These are phyloP conservation scores for Lasioglossum oenotherae DNA, from an alignment of 2,888 invertebrate genomes.

Conservation along the genomic window DNA sequence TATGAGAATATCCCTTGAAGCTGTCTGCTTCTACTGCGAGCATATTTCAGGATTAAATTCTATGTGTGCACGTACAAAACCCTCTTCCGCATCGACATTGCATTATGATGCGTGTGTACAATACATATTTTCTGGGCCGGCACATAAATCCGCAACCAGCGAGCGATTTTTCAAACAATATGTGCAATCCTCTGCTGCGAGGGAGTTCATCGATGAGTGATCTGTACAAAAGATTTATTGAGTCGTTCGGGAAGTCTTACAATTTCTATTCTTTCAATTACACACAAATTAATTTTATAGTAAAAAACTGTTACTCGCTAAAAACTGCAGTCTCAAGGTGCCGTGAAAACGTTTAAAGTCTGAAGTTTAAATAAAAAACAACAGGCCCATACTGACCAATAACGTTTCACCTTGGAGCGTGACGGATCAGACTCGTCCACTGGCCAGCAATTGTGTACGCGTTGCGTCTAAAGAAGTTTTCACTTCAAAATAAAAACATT, in stretches of 20 bases:
- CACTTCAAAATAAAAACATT: too few relatives aligned
- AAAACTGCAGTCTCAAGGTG: too few relatives aligned
- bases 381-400: too few relatives aligned
- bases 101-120: background rate
- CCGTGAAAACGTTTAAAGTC: too few relatives aligned
- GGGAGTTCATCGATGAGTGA: background rate
- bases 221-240: background rate
- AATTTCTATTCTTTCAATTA: background rate
- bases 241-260: background rate
- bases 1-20: background rate
- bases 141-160: background rate
- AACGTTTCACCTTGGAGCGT: too few relatives aligned
- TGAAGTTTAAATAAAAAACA: too few relatives aligned
- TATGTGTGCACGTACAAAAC: background rate
- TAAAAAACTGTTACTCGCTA: too few relatives aligned
- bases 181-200: background rate
- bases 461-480: too few relatives aligned
- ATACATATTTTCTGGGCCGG: background rate
- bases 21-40: constrained; percentile 1
- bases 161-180: background rate
- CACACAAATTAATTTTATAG: background rate
- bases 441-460: too few relatives aligned
- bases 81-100: background rate
- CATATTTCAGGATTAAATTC: constrained; percentile 6
- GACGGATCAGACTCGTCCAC: too few relatives aligned